phyloP scores from a whole-genome alignment of 2,113 vertebrate genomes.

The Forbesichthys papilliferus region DNA sequence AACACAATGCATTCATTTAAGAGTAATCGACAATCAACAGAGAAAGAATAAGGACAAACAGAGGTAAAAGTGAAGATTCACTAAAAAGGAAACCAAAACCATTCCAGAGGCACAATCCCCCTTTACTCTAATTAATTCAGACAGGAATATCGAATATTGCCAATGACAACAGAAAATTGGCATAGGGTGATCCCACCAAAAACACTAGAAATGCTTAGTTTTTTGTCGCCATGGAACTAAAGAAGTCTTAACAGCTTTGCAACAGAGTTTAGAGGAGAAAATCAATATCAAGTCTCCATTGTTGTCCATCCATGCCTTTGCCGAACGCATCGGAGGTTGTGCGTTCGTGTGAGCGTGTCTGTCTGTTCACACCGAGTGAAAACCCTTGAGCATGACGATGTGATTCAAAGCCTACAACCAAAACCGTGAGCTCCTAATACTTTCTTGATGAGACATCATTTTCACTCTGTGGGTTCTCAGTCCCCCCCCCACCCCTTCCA shows the following conservation, averaged over 20 bases:
- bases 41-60: not conserved
- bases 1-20: conserved; percentile 24
- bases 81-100: not conserved
- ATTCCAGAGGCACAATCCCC: too few relatives aligned
- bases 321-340: conserved; percentile 29
- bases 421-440: conserved; percentile 71
- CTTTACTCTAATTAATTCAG: too few relatives aligned
- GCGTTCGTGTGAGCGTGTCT: not conserved
- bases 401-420: conserved; percentile 51
- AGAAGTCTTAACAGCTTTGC: conserved; percentile 11
- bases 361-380: conserved; percentile 35
- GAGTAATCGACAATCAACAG: conserved; percentile 16
- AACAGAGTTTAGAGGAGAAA: conserved; percentile 32
- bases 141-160: too few relatives aligned
- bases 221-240: too few relatives aligned
- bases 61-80: conserved; percentile 6
- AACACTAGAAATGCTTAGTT: too few relatives aligned
- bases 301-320: conserved; percentile 25
- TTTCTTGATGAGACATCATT: conserved; percentile 74
- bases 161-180: too few relatives aligned
- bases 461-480: conserved; percentile 67
- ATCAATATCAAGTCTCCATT: conserved; percentile 23
- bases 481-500: conserved; percentile 22
- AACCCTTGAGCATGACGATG: conserved; percentile 40
- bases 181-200: too few relatives aligned